Evolutionary conservation across 2,113 vertebrate species (phyloP).

Genomic region (Clinocottus analis): DNA sequence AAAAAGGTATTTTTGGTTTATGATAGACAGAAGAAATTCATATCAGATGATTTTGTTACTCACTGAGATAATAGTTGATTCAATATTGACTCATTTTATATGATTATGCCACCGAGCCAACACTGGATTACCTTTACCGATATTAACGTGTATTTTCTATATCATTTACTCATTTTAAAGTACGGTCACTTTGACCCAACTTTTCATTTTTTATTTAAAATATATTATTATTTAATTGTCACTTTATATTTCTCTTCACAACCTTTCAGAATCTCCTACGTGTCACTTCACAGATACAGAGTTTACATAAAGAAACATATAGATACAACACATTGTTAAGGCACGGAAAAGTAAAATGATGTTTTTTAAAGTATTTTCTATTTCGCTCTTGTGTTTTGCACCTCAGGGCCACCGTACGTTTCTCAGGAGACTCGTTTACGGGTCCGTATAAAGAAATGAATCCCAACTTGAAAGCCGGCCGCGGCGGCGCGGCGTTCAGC

Average conservation of each 20-base stretch:
- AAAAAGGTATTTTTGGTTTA: neutral
- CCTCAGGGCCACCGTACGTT: neutral
- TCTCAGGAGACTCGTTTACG: constrained; percentile 44
- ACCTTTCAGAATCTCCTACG: too few relatives aligned
- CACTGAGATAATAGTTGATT: neutral
- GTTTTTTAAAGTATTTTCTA: too few relatives aligned
- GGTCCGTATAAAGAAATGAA: constrained; percentile 54
- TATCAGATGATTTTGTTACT: neutral
- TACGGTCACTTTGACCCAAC: neutral
- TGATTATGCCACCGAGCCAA: neutral
- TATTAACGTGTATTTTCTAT: neutral
- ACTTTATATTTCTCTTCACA: too few relatives aligned
- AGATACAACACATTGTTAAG: too few relatives aligned
- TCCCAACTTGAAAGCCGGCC: constrained; percentile 59
- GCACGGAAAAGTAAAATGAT: too few relatives aligned
- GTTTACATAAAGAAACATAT: too few relatives aligned
- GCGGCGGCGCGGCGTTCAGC: constrained; percentile 50
- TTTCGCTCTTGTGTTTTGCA: too few relatives aligned
- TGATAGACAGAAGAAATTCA: neutral
- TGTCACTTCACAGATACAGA: too few relatives aligned
- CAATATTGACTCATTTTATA: neutral
- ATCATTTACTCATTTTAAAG: neutral
- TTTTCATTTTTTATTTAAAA: neutral
- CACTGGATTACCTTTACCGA: neutral
- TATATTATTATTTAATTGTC: neutral